Percentiles rank a stretch among this genome's conserved stretches.
Conservation (phyloP, 2,797 vertebrate genomes). For the Scyliorhinus canicula region DNA sequence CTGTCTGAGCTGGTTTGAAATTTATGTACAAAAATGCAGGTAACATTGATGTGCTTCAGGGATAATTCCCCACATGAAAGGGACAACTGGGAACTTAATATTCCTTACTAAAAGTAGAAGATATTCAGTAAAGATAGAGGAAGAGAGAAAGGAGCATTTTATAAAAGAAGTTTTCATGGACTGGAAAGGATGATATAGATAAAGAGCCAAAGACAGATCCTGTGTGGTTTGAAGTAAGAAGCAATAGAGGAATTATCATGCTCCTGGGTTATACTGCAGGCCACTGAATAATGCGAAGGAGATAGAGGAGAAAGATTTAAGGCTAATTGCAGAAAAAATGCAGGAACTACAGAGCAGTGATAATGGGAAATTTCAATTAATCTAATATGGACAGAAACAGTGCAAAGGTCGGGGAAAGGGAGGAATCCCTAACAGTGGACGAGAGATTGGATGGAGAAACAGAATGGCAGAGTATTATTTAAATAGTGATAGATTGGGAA, state of each 20-base stretch:
- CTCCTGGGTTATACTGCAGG: neutral
- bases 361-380: neutral
- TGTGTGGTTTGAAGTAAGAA: neutral
- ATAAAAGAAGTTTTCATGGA: neutral
- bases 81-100: neutral
- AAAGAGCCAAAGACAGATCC: neutral
- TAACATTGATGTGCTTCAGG: neutral
- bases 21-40: no score
- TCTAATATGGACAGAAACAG: neutral
- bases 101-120: neutral
- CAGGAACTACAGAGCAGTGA: neutral
- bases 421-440: neutral
- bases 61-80: neutral
- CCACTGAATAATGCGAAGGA: neutral
- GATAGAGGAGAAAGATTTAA: neutral
- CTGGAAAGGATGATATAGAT: neutral
- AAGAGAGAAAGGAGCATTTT: neutral
- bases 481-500: no score
- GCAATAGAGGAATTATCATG: neutral
- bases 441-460: no score
- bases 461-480: no score
- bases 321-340: neutral
- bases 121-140: neutral
- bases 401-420: neutral
- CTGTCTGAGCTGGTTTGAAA: neutral